Evolutionary conservation across 2,797 vertebrate genomes (phyloP).

Genomic region (Selene dorsalis): DNA sequence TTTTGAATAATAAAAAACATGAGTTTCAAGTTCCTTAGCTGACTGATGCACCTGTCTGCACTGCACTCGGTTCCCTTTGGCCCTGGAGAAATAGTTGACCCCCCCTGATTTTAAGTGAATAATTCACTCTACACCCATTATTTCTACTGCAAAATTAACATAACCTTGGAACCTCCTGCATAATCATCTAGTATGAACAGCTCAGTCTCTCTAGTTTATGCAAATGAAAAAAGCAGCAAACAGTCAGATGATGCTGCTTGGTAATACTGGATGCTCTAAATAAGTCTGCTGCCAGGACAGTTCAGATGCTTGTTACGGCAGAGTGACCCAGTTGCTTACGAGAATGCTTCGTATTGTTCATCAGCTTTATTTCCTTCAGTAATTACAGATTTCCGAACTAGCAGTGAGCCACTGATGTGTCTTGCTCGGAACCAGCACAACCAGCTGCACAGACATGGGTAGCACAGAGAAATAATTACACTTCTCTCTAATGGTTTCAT

Average conservation of each 20-base stretch:
- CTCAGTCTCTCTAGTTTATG: neutral
- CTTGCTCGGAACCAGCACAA: slow-evolving; percentile 6
- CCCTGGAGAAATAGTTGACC: no score
- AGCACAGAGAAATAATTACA: slow-evolving; percentile 13
- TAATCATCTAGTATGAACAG: neutral
- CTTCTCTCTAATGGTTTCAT: slow-evolving; percentile 16
- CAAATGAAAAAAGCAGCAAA: no score
- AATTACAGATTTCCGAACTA: slow-evolving; percentile 27
- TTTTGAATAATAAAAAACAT: no score
- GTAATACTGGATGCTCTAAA: neutral
- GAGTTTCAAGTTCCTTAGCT: no score
- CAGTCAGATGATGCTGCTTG: neutral
- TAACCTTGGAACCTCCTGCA: neutral
- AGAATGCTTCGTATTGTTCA: slow-evolving; percentile 14
- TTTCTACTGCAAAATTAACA: no score
- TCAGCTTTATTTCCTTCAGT: slow-evolving; percentile 32
- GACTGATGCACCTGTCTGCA: no score
- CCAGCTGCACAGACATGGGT: neutral
- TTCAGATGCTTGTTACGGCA: slow-evolving; percentile 19
- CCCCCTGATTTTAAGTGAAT: no score
- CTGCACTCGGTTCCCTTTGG: no score
- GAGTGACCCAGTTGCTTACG: slow-evolving; percentile 24
- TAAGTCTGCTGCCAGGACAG: slow-evolving; percentile 10
- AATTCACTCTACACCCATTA: no score
- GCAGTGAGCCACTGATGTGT: slow-evolving; percentile 21